Evolutionary conservation across 1,140 invertebrate genomes (phyloP).

Genomic region (Camponotus pennsylvanicus): DNA sequence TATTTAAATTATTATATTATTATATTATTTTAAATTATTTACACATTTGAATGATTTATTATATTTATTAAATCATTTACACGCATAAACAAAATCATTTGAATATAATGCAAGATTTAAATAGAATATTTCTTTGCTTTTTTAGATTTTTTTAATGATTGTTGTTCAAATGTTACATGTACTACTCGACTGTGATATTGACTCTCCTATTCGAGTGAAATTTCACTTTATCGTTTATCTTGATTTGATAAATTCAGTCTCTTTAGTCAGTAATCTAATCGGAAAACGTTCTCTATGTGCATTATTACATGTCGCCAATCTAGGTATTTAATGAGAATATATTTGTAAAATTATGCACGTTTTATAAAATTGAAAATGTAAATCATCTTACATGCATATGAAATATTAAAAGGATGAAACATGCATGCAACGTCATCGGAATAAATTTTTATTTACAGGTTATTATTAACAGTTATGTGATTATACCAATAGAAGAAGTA

Average conservation of each 20-base stretch:
- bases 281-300: not conserved
- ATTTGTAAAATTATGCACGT: not conserved
- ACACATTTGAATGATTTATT: no score
- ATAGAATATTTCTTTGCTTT: not conserved
- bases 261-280: constrained; percentile 9
- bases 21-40: not conserved
- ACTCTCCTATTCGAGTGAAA: not conserved
- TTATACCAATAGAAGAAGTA: not conserved
- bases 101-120: not conserved
- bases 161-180: no score
- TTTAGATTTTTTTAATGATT: not conserved
- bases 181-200: not conserved
- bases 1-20: no score
- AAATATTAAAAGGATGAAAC: not conserved
- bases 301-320: not conserved
- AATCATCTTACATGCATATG: not conserved
- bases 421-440: not conserved
- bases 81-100: not conserved
- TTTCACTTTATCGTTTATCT: not conserved
- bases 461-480: not conserved
- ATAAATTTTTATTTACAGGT: not conserved
- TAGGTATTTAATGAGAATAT: not conserved
- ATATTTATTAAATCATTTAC: not conserved
- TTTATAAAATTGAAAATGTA: not conserved
- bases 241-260: constrained; percentile 10